Conservation (phyloP, 2,113 vertebrate species). For the Podiceps cristatus region DNA sequence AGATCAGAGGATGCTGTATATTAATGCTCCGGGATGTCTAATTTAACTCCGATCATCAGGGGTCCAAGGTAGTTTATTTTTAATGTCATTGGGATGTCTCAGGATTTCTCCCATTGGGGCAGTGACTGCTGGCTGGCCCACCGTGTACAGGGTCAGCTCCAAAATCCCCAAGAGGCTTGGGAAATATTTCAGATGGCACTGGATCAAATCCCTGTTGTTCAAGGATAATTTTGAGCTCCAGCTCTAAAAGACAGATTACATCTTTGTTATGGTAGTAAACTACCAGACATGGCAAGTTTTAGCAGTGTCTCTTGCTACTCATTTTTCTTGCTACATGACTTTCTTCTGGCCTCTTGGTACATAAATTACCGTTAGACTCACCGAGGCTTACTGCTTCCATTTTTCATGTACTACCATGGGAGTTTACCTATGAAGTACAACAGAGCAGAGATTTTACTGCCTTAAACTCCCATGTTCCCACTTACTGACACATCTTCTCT, state of each 20-base stretch:
- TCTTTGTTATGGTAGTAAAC: slow-evolving; percentile 10
- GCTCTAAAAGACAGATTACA: slow-evolving; percentile 4
- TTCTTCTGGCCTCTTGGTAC: neutral
- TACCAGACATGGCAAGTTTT: slow-evolving; percentile 33
- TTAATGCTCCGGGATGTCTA: neutral
- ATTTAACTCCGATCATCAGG: neutral
- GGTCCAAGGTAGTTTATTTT: neutral
- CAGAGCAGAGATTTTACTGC: slow-evolving; percentile 19
- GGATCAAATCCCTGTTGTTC: neutral
- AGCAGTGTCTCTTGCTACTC: slow-evolving; percentile 22
- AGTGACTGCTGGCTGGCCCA: neutral
- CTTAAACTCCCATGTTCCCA: slow-evolving; percentile 20
- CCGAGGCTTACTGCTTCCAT: neutral
- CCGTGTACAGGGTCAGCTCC: neutral
- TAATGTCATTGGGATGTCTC: neutral
- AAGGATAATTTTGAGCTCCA: slow-evolving; percentile 9
- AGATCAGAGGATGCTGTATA: neutral
- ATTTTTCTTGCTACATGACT: slow-evolving; percentile 34
- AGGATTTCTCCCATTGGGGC: neutral
- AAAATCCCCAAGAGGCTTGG: neutral
- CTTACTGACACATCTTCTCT: slow-evolving; percentile 44
- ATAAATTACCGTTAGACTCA: slow-evolving; percentile 6
- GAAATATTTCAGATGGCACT: neutral
- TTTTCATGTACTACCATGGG: slow-evolving; percentile 10
- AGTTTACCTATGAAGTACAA: slow-evolving; percentile 43